Base-by-base conservation (phyloP, 2,797 vertebrate species). In the Onychomys leucogaster region DNA sequence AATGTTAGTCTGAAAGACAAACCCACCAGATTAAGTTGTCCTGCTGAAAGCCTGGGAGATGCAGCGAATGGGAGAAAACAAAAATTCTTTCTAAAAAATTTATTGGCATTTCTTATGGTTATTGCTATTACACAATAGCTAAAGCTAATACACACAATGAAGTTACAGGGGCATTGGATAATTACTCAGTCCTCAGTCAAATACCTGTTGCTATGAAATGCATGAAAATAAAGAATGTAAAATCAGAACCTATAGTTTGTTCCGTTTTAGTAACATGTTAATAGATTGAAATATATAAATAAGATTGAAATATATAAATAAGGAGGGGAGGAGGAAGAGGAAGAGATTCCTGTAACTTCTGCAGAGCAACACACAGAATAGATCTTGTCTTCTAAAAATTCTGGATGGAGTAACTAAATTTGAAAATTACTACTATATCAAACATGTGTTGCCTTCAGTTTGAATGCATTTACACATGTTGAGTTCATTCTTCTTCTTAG, bases 1-100 rank as follows among this genome's bases (percentile, higher is more conserved):
- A 77, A 49, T 55, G n/a, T 61, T 63, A 82, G 8, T 71, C 71
- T 21, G 75, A 81, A 89, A 92, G 89, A 95, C 3, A 61, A 93
- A 16, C 12, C 52, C 52, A 78, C 27, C 1, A 46, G 12, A 9
- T 25, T 17, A 27, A n/a, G 52, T 34, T 34, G 2, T 49, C 90
- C 81, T 81, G 29, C 76, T 52, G 69, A 43, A 89, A 69, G 46
- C 46, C 13, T 29, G 34, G 23, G 34, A 73, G n/a, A 76, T 65
- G 19, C 2, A 73, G 43, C 6, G 10, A 52, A 3, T 11, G 21
- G 14, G 6, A 8, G 11, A 75, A 49, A 14, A 52, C 10, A 55
- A 1, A 37, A 55, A 52, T 59, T 29, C 63, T 5, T 73, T 25
- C 55, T 11, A 27, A 90, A 94, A 69, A 0, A 0, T 21, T 81